Percentiles rank a stretch among this genome's conserved stretches.
These are phyloP conservation scores for Hemicrepidius hirtus DNA, from an alignment of 2,888 invertebrate species.

Conservation along the genomic window DNA sequence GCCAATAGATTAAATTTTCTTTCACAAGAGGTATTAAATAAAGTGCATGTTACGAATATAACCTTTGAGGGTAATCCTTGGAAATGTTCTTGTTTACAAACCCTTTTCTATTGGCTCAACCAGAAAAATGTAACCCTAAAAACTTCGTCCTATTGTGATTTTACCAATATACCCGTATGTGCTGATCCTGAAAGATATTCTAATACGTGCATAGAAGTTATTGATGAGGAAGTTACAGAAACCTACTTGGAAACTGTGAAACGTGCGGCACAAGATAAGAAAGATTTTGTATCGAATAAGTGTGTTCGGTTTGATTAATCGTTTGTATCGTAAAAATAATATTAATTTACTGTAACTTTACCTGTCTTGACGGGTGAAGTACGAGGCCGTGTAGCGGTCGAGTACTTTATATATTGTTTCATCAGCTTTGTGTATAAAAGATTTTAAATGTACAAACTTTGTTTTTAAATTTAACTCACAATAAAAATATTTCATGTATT, in stretches of 20 bases:
- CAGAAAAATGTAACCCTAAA: not conserved
- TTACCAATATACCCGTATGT: constrained; percentile 22
- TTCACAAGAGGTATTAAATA: constrained; percentile 54
- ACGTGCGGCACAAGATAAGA: not conserved
- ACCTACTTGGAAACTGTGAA: constrained; percentile 18
- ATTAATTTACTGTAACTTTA: too few relatives aligned
- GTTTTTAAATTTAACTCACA: too few relatives aligned
- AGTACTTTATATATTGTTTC: too few relatives aligned
- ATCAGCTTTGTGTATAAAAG: too few relatives aligned
- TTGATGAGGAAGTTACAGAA: constrained; percentile 9
- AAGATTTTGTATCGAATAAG: not conserved
- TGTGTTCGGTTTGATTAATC: constrained; percentile 10
- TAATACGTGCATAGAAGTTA: constrained; percentile 7
- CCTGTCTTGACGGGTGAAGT: too few relatives aligned
- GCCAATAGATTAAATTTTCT: constrained; percentile 61
- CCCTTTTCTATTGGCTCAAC: constrained; percentile 37
- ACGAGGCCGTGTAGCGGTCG: too few relatives aligned
- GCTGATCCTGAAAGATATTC: constrained; percentile 10
- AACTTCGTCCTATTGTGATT: constrained; percentile 2
- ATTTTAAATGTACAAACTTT: too few relatives aligned
- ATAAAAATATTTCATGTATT: too few relatives aligned
- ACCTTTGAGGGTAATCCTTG: constrained; percentile 60
- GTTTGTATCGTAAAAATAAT: too few relatives aligned
- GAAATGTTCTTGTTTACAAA: constrained; percentile 60
- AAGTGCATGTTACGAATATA: constrained; percentile 53